Conservation (phyloP, 2,113 vertebrate species). For the Dromaius novaehollandiae region DNA sequence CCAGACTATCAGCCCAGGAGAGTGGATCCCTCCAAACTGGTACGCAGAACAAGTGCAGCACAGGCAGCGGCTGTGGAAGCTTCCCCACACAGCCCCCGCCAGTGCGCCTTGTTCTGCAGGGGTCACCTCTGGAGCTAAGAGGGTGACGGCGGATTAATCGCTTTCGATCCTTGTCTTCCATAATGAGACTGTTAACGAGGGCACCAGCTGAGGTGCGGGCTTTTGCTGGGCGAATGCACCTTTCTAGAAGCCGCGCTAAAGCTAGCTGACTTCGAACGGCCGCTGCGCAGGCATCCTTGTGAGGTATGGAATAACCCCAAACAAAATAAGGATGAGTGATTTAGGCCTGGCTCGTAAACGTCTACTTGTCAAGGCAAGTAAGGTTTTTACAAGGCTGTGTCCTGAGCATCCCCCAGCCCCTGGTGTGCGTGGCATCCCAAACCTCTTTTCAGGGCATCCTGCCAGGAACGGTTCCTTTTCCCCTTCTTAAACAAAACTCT, state of each 20-base stretch:
- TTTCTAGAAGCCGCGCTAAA: not conserved
- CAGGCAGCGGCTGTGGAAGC: not conserved
- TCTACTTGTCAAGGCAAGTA: not conserved
- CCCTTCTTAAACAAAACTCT: not conserved
- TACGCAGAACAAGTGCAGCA: not conserved
- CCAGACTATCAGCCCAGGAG: fast-evolving
- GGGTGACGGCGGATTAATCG: fast-evolving
- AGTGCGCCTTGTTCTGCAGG: too few relatives aligned
- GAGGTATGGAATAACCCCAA: too few relatives aligned
- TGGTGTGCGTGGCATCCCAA: not conserved
- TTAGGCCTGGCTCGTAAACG: not conserved
- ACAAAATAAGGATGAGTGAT: not conserved
- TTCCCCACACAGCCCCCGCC: fast-evolving
- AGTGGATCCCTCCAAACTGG: not conserved
- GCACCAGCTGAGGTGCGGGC: not conserved
- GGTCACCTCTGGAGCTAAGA: not conserved
- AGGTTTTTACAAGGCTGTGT: not conserved
- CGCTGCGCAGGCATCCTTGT: not conserved
- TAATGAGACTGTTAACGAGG: not conserved
- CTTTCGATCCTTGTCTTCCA: not conserved
- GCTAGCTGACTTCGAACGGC: not conserved
- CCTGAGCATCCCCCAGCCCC: not conserved
- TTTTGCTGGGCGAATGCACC: fast-evolving
- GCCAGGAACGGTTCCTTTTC: not conserved
- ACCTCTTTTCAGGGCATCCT: not conserved